Evolutionary conservation across 2,888 invertebrate species (phyloP).

Genomic region (Chymomyza fuscimana): DNA sequence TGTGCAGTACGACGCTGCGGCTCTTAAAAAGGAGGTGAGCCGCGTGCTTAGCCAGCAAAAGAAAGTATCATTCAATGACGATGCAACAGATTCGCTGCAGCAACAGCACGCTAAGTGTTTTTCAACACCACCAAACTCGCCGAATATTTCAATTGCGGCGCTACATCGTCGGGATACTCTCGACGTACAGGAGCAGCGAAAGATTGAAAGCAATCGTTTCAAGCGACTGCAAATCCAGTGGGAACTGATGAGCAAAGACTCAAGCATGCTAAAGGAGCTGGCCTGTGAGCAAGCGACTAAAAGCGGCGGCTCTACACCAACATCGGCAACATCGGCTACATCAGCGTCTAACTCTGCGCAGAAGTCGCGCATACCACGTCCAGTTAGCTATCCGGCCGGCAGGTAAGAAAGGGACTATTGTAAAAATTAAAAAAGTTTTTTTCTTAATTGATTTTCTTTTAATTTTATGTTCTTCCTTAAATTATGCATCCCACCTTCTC

Average conservation of each 20-base stretch:
- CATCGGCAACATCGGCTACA: slow-evolving; percentile 67
- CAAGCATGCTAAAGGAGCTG: slow-evolving; percentile 78
- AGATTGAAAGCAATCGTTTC: slow-evolving; percentile 79
- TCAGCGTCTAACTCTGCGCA: slow-evolving; percentile 64
- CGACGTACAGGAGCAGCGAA: slow-evolving; percentile 76
- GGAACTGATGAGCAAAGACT: slow-evolving; percentile 80
- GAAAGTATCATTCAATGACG: slow-evolving; percentile 79
- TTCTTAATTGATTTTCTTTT: slow-evolving; percentile 40
- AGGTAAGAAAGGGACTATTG: slow-evolving; percentile 70
- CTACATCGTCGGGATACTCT: slow-evolving; percentile 60
- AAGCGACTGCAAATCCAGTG: slow-evolving; percentile 80
- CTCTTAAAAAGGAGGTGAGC: slow-evolving; percentile 79
- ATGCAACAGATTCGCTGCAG: slow-evolving; percentile 32
- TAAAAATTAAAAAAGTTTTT: neutral
- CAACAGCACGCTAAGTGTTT: slow-evolving; percentile 74
- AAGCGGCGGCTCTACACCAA: slow-evolving; percentile 79
- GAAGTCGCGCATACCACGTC: slow-evolving; percentile 79
- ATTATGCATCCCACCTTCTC: slow-evolving; percentile 12
- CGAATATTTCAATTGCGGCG: slow-evolving; percentile 84
- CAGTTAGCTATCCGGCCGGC: slow-evolving; percentile 80
- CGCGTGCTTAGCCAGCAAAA: slow-evolving; percentile 79
- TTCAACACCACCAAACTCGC: slow-evolving; percentile 87
- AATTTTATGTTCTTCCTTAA: slow-evolving; percentile 5
- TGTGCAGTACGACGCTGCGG: slow-evolving; percentile 78
- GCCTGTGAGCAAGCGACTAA: slow-evolving; percentile 78